A percentile compares a stretch with the other conserved stretches of the same genome.
Conservation (phyloP, 2,888 invertebrate genomes). For the Plebejus anna region DNA sequence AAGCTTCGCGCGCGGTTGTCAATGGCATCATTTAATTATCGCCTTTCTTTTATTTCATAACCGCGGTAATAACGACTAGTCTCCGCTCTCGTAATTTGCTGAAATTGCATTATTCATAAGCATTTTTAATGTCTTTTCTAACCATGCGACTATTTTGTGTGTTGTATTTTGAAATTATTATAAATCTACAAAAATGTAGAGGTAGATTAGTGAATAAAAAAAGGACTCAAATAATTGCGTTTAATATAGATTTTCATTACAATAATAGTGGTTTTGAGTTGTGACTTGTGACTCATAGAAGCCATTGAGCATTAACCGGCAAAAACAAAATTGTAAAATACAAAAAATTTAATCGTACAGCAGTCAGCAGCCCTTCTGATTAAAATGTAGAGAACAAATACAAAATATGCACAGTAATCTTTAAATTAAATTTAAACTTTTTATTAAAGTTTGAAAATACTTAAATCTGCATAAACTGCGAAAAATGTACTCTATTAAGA, state of each 20-base stretch:
- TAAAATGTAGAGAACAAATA: too few relatives aligned
- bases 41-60: conserved; percentile 47
- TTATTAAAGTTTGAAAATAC: too few relatives aligned
- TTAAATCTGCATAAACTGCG: too few relatives aligned
- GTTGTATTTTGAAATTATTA: not conserved
- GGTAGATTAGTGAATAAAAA: too few relatives aligned
- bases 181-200: not conserved
- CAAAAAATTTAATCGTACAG: too few relatives aligned
- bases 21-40: conserved; percentile 49
- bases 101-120: conserved; percentile 38
- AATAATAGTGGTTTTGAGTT: not conserved
- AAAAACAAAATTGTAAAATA: too few relatives aligned
- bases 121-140: conserved; percentile 36
- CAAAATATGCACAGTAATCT: too few relatives aligned
- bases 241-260: not conserved
- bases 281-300: not conserved
- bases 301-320: too few relatives aligned
- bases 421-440: too few relatives aligned
- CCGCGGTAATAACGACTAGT: not conserved
- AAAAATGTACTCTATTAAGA: too few relatives aligned
- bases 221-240: not conserved
- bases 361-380: too few relatives aligned
- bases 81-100: conserved; percentile 17
- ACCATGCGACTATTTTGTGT: not conserved
- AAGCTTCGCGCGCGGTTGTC: conserved; percentile 36